Base-by-base conservation (phyloP, 2,797 vertebrate genomes). In the Pogoniulus pusillus region DNA sequence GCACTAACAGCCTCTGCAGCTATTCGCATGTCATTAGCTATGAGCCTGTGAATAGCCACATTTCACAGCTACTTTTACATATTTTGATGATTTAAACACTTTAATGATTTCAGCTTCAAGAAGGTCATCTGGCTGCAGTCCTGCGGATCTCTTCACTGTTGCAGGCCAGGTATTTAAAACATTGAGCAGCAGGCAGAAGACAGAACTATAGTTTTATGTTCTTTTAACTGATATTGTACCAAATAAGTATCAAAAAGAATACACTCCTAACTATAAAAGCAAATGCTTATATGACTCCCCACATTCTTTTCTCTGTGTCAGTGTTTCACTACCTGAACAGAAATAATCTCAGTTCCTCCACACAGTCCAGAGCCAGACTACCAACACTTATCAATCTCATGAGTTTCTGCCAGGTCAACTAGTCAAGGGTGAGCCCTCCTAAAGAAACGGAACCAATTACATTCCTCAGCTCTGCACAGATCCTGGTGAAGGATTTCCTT, bases 61-160 rank as follows among this genome's bases (percentile, higher is more conserved):
- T 84, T 76, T 84, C 69, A 70, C 41, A 72, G 59, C 86, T 66
- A 85, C 53, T 41, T 92, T 82, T 74, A 59, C 49, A 49, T 90
- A n/a, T 53, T 59, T 59, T 37, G 29, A 77, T 59, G 32, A 91
- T 83, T 85, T 90, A 47, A 96, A 76, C 32, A 57, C 39, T 82
- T 85, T 84, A 83, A 55, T 62, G 32, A 91, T 58, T 94, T 82
- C 79, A 59, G 49, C 73, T 93, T 55, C 78, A 65, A 88, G 66
- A 49, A 94, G 69, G 35, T 69, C 81, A 93, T 29, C n/a, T 20
- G 66, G 74, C 89, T 22, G 1, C 0, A 17, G 58, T 7, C 0
- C 0, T 16, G 16, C 60, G 60, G 81, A 78, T 76, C 43, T 75
- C 80, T 86, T 74, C 54, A 53, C 47, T 30, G n/a, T 4, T 30